Evolutionary conservation across 1,140 invertebrate genomes (phyloP).

Genomic region (Linepithema humile): DNA sequence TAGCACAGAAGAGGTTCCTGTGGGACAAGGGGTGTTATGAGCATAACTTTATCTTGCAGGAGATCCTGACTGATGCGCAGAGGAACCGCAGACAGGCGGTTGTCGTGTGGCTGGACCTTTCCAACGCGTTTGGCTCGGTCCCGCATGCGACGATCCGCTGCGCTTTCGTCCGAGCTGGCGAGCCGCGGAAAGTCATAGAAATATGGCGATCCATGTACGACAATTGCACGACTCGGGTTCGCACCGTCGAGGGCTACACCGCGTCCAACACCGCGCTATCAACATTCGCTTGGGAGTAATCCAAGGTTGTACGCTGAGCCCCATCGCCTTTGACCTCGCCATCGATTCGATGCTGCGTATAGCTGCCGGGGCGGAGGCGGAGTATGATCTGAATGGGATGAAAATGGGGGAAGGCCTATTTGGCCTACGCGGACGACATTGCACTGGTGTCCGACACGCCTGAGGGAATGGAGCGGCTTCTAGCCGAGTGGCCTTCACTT

Average conservation of each 20-base stretch:
- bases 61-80: background rate
- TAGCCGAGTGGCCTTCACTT: no score
- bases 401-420: no score
- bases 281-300: background rate
- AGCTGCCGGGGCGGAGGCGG: background rate
- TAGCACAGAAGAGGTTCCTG: slow-evolving; percentile 74
- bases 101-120: background rate
- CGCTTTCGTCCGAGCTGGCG: background rate
- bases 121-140: background rate
- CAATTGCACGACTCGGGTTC: background rate
- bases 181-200: background rate
- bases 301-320: background rate
- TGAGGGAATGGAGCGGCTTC: no score
- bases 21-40: slow-evolving; percentile 75
- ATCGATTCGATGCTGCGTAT: background rate
- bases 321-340: background rate
- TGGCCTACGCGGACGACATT: no score
- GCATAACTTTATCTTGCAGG: slow-evolving; percentile 25
- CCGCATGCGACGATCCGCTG: background rate
- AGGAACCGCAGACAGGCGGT: background rate
- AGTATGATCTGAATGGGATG: no score
- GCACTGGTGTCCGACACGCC: no score
- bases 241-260: background rate
- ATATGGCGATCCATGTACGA: background rate
- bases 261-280: background rate